These are phyloP conservation scores for Drosophila nr. perissopoda DNA, from an alignment of 2,888 invertebrate genomes.

Conservation along the genomic window DNA sequence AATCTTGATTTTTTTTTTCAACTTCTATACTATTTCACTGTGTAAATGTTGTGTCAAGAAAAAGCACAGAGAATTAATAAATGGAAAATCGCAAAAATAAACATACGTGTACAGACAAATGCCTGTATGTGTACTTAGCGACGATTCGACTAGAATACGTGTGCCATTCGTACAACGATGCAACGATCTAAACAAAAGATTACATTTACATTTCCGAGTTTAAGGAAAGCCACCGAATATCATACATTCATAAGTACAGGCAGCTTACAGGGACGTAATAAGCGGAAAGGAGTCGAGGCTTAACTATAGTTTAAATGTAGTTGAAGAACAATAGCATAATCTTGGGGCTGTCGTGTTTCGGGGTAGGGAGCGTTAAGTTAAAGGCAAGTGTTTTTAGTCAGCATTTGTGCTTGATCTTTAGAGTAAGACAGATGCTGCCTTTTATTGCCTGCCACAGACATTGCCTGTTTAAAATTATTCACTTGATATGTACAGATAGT, in stretches of 20 bases:
- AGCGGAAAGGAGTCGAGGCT: not conserved
- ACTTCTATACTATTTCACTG: not conserved
- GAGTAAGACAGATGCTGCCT: slow-evolving; percentile 21
- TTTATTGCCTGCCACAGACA: slow-evolving; percentile 20
- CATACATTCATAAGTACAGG: slow-evolving; percentile 6
- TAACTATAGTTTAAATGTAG: slow-evolving; percentile 12
- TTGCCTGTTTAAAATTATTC: slow-evolving; percentile 15
- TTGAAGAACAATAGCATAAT: slow-evolving; percentile 62
- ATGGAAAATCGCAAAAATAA: slow-evolving; percentile 2
- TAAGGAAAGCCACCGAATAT: slow-evolving; percentile 11
- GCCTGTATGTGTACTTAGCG: not conserved
- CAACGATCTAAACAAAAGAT: slow-evolving; percentile 45
- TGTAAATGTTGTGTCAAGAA: not conserved
- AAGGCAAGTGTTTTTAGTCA: slow-evolving; percentile 36
- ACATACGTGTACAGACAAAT: not conserved
- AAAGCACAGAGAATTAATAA: not conserved
- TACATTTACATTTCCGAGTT: slow-evolving; percentile 51
- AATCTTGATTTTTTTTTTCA: not conserved
- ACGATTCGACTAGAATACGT: slow-evolving; percentile 5
- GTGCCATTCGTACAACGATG: slow-evolving; percentile 2
- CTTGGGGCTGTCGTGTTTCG: slow-evolving; percentile 5
- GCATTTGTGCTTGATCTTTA: slow-evolving; percentile 3
- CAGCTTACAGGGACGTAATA: not conserved
- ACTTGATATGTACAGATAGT: slow-evolving; percentile 14
- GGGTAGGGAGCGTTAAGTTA: not conserved